These are phyloP conservation scores for Hirundo rustica DNA, from an alignment of 2,797 vertebrate species.

Conservation along the genomic window DNA sequence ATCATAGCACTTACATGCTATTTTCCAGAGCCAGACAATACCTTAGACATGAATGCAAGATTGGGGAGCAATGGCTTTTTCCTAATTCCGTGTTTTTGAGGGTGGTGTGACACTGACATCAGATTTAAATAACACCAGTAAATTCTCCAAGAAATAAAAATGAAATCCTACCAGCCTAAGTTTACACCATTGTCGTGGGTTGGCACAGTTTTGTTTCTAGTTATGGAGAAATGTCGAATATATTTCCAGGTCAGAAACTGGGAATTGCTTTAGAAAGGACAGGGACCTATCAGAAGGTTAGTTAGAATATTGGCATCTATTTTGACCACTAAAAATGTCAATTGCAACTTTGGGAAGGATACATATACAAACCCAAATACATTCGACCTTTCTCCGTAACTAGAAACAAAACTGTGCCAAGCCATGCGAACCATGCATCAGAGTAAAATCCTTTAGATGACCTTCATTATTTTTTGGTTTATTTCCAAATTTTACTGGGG, in stretches of 20 bases:
- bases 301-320: too few species aligned
- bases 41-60: neutral
- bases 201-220: too few species aligned
- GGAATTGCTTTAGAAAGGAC: too few species aligned
- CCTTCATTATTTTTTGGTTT: neutral
- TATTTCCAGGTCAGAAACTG: too few species aligned
- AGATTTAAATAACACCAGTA: neutral
- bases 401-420: too few species aligned
- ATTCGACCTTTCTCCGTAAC: too few species aligned
- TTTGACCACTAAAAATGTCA: too few species aligned
- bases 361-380: too few species aligned
- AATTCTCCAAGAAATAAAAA: neutral
- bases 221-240: too few species aligned
- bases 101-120: neutral
- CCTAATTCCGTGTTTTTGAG: neutral
- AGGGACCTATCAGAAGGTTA: too few species aligned
- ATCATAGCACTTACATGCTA: rapidly evolving
- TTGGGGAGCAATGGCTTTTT: neutral
- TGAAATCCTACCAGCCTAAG: neutral
- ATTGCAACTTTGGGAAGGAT: too few species aligned
- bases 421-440: too few species aligned
- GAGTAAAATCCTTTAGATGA: neutral
- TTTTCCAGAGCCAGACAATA: neutral
- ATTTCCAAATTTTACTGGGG: neutral
- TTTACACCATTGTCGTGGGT: neutral